These are phyloP conservation scores for Hololepta plana DNA, from an alignment of 2,888 invertebrate species.

Conservation along the genomic window DNA sequence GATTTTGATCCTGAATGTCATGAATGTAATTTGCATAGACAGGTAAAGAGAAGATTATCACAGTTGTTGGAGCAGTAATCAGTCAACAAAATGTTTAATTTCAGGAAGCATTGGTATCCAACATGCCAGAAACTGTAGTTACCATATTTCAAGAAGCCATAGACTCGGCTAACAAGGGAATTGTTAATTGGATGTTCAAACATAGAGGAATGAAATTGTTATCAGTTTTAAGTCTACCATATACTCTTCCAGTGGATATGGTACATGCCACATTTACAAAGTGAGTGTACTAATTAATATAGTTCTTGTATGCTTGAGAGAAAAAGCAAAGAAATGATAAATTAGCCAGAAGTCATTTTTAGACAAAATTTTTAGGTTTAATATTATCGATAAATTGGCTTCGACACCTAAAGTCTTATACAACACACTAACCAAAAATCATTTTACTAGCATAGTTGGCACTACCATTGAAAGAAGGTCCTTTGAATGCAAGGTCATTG, in stretches of 20 bases:
- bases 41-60: too few species aligned
- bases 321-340: conserved; percentile 3
- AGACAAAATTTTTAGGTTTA: conserved; percentile 14
- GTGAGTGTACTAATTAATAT: conserved; percentile 37
- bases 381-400: conserved; percentile 6
- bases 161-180: conserved; percentile 77
- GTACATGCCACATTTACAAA: conserved; percentile 72
- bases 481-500: conserved; percentile 25
- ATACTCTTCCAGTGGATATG: conserved; percentile 75
- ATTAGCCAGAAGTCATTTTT: conserved; percentile 1
- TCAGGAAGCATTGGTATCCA: conserved; percentile 72
- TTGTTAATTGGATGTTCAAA: conserved; percentile 80
- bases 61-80: not conserved
- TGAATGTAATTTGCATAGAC: conserved; percentile 75
- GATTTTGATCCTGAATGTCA: conserved; percentile 74
- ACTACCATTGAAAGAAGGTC: conserved; percentile 24
- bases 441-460: conserved; percentile 25
- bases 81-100: conserved; percentile 7
- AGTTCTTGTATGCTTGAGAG: not conserved
- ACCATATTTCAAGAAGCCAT: conserved; percentile 86
- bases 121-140: conserved; percentile 78
- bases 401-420: conserved; percentile 3
- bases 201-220: conserved; percentile 66
- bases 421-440: conserved; percentile 14
- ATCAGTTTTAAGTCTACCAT: conserved; percentile 67